Conservation (phyloP, 1,140 invertebrate species). For the Elysia chlorotica region DNA sequence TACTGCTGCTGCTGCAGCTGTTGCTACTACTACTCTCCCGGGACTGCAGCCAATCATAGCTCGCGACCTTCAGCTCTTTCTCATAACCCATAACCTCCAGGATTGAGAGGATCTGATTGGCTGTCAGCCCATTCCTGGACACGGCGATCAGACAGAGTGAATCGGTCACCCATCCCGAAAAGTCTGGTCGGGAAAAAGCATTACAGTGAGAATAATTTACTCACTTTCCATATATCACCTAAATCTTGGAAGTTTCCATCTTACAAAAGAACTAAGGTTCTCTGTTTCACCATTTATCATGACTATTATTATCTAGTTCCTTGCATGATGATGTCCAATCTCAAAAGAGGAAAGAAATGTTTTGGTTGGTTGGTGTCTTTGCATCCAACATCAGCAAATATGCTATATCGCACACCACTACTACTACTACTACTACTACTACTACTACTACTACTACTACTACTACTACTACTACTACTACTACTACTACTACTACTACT, state of each 20-base stretch:
- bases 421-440: no score
- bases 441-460: no score
- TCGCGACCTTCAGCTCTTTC: conserved; percentile 40
- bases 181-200: conserved; percentile 37
- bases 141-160: conserved; percentile 52
- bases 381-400: no score
- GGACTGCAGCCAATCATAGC: conserved; percentile 56
- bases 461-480: no score
- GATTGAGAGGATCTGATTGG: conserved; percentile 44
- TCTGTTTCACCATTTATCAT: neutral
- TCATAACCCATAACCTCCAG: conserved; percentile 51
- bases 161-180: conserved; percentile 58
- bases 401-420: no score
- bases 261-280: neutral
- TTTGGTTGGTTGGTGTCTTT: no score
- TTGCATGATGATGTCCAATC: no score
- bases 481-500: no score
- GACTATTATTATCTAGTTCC: neutral
- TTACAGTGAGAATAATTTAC: neutral
- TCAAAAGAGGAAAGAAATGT: no score
- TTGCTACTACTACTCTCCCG: no score
- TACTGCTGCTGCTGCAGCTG: no score
- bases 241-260: neutral
- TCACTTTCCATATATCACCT: neutral
- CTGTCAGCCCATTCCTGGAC: conserved; percentile 49